Evolutionary conservation across 2,797 vertebrate species (phyloP).

Genomic region (Rhinogobio ventralis): DNA sequence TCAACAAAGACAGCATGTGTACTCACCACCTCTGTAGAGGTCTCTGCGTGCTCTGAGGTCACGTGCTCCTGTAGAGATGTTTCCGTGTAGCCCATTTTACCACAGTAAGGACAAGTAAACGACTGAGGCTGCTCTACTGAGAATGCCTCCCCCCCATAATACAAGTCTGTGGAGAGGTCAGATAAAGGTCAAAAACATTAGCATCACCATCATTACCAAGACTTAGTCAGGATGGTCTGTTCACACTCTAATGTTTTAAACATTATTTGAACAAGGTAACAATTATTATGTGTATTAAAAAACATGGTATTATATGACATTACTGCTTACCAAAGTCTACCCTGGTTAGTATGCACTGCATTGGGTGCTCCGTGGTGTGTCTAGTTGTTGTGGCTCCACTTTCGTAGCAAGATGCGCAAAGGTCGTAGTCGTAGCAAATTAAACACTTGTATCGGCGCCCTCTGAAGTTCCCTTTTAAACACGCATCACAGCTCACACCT

Average conservation of each 20-base stretch:
- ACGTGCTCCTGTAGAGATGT: slow-evolving; percentile 98
- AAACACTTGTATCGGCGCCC: slow-evolving; percentile 99
- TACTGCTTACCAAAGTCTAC: slow-evolving; percentile 97
- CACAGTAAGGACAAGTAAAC: slow-evolving; percentile 99
- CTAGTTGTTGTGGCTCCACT: slow-evolving; percentile 97
- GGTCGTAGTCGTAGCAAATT: slow-evolving; percentile 99
- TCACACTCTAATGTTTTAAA: not conserved
- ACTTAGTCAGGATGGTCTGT: not conserved
- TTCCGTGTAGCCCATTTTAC: slow-evolving; percentile 99
- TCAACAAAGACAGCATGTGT: not conserved
- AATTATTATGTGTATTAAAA: not conserved
- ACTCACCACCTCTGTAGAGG: slow-evolving; percentile 98
- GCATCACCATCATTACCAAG: not conserved
- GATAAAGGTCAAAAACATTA: not conserved
- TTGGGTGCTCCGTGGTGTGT: slow-evolving; percentile 98
- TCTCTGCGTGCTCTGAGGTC: slow-evolving; percentile 96
- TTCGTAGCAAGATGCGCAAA: slow-evolving; percentile 99
- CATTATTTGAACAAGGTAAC: not conserved
- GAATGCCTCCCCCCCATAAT: slow-evolving; percentile 98
- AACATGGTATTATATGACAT: not conserved
- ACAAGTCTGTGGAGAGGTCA: slow-evolving; percentile 86
- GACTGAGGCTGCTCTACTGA: slow-evolving; percentile 99
- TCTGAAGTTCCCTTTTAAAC: slow-evolving; percentile 99
- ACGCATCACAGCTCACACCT: slow-evolving; percentile 99
- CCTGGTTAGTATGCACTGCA: slow-evolving; percentile 99